Evolutionary conservation across 2,797 vertebrate genomes (phyloP).

Genomic region (Pseudomugil tenellus): DNA sequence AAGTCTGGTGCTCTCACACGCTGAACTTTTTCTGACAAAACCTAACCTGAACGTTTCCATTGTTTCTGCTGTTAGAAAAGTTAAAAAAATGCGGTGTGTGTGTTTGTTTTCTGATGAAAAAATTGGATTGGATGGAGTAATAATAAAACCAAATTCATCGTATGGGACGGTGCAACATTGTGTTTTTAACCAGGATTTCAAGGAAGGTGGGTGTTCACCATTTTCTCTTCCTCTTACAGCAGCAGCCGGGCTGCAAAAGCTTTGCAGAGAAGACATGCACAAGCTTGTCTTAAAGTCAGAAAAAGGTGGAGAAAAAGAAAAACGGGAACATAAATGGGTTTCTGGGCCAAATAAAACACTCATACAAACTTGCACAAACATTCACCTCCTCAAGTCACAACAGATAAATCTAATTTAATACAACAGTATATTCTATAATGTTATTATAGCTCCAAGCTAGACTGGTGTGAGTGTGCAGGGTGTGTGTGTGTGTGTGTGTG

Average conservation of each 20-base stretch:
- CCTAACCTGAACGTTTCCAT: background rate
- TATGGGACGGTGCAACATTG: constrained; percentile 24
- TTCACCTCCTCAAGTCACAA: constrained; percentile 13
- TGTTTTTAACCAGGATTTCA: constrained; percentile 8
- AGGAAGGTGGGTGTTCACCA: constrained; percentile 3
- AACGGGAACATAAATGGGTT: background rate
- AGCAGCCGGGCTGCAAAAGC: constrained; percentile 25
- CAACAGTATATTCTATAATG: constrained; percentile 26
- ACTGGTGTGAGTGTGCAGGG: constrained; percentile 16
- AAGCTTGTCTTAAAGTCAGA: background rate
- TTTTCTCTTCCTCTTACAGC: constrained; percentile 3
- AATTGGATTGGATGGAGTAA: too few relatives aligned
- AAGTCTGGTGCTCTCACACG: too few relatives aligned
- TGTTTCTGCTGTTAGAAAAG: background rate
- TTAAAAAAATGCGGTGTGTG: background rate
- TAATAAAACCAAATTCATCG: constrained; percentile 28
- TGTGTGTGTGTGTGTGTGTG: background rate
- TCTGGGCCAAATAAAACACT: constrained; percentile 2
- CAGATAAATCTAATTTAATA: constrained; percentile 38
- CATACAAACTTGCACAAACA: background rate
- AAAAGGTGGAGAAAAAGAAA: background rate
- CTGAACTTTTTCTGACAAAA: background rate
- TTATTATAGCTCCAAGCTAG: constrained; percentile 25
- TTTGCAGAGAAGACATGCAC: background rate
- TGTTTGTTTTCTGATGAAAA: constrained; percentile 1